phyloP scores from a whole-genome alignment of 1,140 invertebrate species.

The Macrostomum lignano region DNA sequence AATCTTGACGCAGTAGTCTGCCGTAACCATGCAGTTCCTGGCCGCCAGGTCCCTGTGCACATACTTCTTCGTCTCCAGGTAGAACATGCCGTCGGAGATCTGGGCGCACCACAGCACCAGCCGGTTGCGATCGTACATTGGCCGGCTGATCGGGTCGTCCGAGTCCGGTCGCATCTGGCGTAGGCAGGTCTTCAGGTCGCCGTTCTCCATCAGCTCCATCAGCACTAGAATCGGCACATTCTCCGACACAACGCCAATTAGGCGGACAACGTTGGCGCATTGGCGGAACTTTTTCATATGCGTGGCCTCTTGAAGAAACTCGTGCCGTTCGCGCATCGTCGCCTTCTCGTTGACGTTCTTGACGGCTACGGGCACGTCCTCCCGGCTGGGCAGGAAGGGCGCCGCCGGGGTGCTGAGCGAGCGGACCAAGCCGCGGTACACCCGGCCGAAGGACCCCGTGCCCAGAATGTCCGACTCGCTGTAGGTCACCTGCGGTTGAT shows the following conservation, averaged over 20 bases:
- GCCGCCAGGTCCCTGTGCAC: conserved; percentile 72
- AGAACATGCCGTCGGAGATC: no score
- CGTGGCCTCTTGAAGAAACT: conserved; percentile 78
- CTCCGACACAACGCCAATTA: conserved; percentile 69
- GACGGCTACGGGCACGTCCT: conserved; percentile 47
- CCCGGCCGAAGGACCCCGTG: conserved; percentile 83
- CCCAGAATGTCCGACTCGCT: conserved; percentile 50
- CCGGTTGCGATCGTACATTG: no score
- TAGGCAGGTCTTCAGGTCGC: conserved; percentile 71
- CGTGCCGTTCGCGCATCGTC: conserved; percentile 48
- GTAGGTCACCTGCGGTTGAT: conserved; percentile 6
- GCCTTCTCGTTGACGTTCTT: conserved; percentile 74
- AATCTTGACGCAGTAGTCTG: conserved; percentile 36
- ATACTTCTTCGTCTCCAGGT: no score
- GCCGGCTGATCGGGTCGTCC: conserved; percentile 14
- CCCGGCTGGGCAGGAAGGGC: no score
- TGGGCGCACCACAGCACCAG: no score
- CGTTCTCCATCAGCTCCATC: conserved; percentile 84
- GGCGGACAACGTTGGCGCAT: conserved; percentile 67
- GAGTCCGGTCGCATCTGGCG: conserved; percentile 53
- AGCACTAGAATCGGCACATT: conserved; percentile 61
- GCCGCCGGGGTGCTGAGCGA: conserved; percentile 24
- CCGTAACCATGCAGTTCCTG: conserved; percentile 67
- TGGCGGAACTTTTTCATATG: conserved; percentile 56
- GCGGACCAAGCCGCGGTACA: conserved; percentile 39